Evolutionary conservation across 2,797 vertebrate genomes (phyloP).

Genomic region (Otolemur crassicaudatus): DNA sequence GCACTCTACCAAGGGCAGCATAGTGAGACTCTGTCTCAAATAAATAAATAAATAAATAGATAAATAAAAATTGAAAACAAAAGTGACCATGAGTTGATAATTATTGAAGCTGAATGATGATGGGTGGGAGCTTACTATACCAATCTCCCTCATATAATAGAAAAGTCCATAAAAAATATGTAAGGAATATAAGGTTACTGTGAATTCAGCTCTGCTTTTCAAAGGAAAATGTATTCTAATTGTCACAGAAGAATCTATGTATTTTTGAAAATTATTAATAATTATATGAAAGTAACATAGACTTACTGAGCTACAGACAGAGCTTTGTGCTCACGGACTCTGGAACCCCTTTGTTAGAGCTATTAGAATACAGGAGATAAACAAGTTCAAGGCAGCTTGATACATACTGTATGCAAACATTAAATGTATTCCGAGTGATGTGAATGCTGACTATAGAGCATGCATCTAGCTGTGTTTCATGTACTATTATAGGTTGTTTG

Average conservation of each 20-base stretch:
- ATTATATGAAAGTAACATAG: background rate
- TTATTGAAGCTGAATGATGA: background rate
- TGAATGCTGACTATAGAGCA: background rate
- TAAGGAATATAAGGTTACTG: background rate
- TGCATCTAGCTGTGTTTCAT: background rate
- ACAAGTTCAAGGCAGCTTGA: background rate
- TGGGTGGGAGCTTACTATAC: background rate
- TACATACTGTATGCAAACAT: background rate
- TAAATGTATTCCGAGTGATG: background rate
- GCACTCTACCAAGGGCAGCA: too few relatives aligned
- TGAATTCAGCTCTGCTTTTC: constrained; percentile 2
- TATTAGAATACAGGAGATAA: background rate
- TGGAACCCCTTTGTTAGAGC: background rate
- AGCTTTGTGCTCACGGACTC: background rate
- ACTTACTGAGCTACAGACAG: background rate
- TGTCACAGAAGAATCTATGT: background rate
- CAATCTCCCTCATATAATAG: background rate
- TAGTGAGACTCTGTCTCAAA: too few relatives aligned
- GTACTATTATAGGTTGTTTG: background rate
- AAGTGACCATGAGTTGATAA: background rate
- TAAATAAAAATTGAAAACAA: too few relatives aligned
- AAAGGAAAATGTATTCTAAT: constrained; percentile 22
- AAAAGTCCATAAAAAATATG: background rate
- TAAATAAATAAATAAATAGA: too few relatives aligned
- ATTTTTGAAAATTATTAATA: background rate